These are phyloP conservation scores for Melinaea menophilus DNA, from an alignment of 2,888 invertebrate genomes.

Conservation along the genomic window DNA sequence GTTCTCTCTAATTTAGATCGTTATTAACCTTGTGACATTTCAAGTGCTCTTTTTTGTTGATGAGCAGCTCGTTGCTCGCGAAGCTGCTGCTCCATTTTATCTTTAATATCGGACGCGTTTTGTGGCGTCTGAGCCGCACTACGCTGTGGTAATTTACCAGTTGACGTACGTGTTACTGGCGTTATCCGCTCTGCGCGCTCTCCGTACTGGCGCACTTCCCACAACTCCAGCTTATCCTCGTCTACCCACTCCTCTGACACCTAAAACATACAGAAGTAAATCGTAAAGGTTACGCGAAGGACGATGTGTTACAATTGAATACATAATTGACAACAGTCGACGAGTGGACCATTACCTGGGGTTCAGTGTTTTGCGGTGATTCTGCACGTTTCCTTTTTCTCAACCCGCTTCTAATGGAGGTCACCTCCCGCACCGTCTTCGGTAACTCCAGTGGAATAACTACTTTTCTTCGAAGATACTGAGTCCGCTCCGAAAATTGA, in stretches of 20 bases:
- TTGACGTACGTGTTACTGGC: conserved; percentile 88
- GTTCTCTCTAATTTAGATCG: neutral
- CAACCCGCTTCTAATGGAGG: conserved; percentile 94
- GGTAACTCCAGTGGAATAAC: conserved; percentile 96
- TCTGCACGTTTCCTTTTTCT: conserved; percentile 95
- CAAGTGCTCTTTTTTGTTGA: conserved; percentile 89
- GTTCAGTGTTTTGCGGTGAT: conserved; percentile 95
- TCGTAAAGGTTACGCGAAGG: too few species aligned
- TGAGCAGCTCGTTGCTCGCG: conserved; percentile 92
- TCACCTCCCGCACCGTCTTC: conserved; percentile 94
- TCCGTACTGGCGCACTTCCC: conserved; percentile 97
- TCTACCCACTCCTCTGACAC: conserved; percentile 97
- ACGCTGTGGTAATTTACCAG: conserved; percentile 81
- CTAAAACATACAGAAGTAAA: conserved; percentile 35
- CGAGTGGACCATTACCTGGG: conserved; percentile 75
- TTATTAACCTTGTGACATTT: conserved; percentile 78
- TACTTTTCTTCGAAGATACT: conserved; percentile 94
- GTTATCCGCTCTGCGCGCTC: conserved; percentile 85
- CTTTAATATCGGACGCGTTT: conserved; percentile 87
- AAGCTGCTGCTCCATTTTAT: conserved; percentile 94
- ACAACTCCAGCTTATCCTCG: conserved; percentile 95
- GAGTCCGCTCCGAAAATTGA: conserved; percentile 91
- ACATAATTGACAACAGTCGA: neutral
- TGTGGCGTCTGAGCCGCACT: conserved; percentile 70
- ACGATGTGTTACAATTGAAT: neutral